Percentiles rank a stretch among this genome's conserved stretches.
Conservation (phyloP, 2,888 invertebrate species). For the Eupeodes latifasciatus region DNA sequence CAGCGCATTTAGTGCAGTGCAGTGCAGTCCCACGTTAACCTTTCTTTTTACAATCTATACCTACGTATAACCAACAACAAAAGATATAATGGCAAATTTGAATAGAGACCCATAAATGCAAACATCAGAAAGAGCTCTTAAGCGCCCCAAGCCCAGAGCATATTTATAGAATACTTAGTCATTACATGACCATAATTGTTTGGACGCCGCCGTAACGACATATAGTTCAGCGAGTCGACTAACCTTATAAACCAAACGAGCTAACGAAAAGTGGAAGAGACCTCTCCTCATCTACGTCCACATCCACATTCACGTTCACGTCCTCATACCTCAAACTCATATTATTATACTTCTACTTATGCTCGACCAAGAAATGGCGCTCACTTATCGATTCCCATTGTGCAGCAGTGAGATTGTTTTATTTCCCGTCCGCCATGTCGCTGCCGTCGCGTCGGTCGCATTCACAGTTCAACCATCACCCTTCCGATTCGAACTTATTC, state of each 20-base stretch:
- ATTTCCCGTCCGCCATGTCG: slow-evolving; percentile 12
- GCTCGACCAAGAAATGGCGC: slow-evolving; percentile 69
- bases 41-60: slow-evolving; percentile 36
- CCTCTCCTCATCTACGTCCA: slow-evolving; percentile 15
- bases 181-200: slow-evolving; percentile 74
- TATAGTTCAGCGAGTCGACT: slow-evolving; percentile 74
- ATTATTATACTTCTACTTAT: slow-evolving; percentile 28
- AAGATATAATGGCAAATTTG: slow-evolving; percentile 68
- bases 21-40: slow-evolving; percentile 67
- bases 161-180: slow-evolving; percentile 68
- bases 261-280: slow-evolving; percentile 67
- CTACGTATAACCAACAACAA: slow-evolving; percentile 28
- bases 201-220: slow-evolving; percentile 72
- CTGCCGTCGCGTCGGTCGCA: too few relatives aligned
- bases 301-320: background rate
- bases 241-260: slow-evolving; percentile 67
- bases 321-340: background rate
- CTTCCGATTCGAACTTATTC: slow-evolving; percentile 17
- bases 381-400: slow-evolving; percentile 74
- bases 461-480: slow-evolving; percentile 11
- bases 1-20: slow-evolving; percentile 22
- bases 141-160: slow-evolving; percentile 44
- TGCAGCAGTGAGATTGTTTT: slow-evolving; percentile 63
- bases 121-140: slow-evolving; percentile 56
- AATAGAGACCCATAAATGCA: slow-evolving; percentile 66